Base-by-base conservation (phyloP, 2,888 invertebrate species). In the Panopea generosa region DNA sequence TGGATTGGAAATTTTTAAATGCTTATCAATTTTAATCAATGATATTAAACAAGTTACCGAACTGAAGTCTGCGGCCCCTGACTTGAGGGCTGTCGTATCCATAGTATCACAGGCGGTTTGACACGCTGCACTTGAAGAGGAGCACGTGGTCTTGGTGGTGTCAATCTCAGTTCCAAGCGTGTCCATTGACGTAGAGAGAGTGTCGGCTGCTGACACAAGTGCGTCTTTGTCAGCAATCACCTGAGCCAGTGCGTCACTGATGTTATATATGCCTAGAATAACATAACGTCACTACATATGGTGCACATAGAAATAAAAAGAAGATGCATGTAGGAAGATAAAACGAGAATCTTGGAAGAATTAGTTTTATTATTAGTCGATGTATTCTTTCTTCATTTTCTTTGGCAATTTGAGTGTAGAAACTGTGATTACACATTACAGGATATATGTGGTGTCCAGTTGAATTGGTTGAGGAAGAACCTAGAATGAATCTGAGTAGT, bases 101-200 rank as follows among this genome's bases (percentile, higher is more conserved):
- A 84, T 69, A 11, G 70, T 67, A 20, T 79, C 73, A 59, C 84
- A 84, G 2, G 83, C 81, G 0, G 71, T 76, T 27, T 81, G 71
- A 18, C 78, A 78, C 2, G 83, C 79, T 0, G 57, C 61, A 45
- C 81, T 71, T 38, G 81, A 81, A 18, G 75, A 47, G 4, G 77
- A 71, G 59, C 84, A 84, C 1, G 70, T 61, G 18, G 77, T 40
- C 52, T 79, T 83, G 0, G 84, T 84, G 38, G 57, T 57, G 50
- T 77, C 75, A 7, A 84, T 84, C 18, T 73, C 71, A 1, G 77
- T 68, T 9, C 71, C 67, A 1, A 84, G 67, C 2, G 61, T 67
- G 40, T 63, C 72, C 50, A 84, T 65, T 24, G 66, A 60, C 0
- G 79, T 57, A 1, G 79, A 61, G n/a, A 84, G 71, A 14, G 74